These are phyloP conservation scores for Cryptocephalus moraei DNA, from an alignment of 2,888 invertebrate genomes.

Conservation along the genomic window DNA sequence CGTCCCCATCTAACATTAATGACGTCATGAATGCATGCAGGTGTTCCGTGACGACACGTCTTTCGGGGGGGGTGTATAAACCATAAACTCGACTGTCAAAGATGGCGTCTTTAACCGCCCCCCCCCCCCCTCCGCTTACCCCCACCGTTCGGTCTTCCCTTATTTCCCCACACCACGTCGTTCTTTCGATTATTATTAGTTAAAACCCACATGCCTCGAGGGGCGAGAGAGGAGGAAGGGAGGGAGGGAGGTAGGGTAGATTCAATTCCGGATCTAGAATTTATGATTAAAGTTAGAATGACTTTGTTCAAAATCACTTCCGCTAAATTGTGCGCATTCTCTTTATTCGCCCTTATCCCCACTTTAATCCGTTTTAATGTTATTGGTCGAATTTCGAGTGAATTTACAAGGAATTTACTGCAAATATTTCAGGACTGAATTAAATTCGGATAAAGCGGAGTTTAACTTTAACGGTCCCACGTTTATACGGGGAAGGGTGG, in stretches of 20 bases:
- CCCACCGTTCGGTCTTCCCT: too few species aligned
- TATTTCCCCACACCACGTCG: slow-evolving; percentile 7
- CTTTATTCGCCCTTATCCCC: slow-evolving; percentile 33
- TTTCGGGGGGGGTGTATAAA: too few species aligned
- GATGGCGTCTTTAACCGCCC: neutral
- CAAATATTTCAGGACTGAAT: slow-evolving; percentile 22
- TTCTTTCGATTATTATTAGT: slow-evolving; percentile 17
- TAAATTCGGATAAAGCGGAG: slow-evolving; percentile 14
- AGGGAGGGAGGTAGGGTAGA: too few species aligned
- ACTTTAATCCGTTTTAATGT: slow-evolving; percentile 35
- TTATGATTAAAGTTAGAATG: slow-evolving; percentile 36
- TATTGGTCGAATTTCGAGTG: slow-evolving; percentile 33
- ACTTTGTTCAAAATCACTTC: slow-evolving; percentile 35
- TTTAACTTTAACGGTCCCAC: slow-evolving; percentile 3
- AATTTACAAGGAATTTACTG: slow-evolving; percentile 29
- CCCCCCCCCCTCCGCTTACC: neutral
- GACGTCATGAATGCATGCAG: too few species aligned
- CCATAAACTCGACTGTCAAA: neutral
- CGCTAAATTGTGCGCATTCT: slow-evolving; percentile 35
- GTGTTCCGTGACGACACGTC: too few species aligned
- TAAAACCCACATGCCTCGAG: slow-evolving; percentile 16
- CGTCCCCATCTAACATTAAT: too few species aligned
- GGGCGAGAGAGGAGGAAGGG: slow-evolving; percentile 3
- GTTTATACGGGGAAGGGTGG: neutral
- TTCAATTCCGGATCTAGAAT: slow-evolving; percentile 29